A percentile compares a stretch with the other conserved stretches of the same genome.
Evolutionary conservation across 1,140 invertebrate genomes (phyloP).

Genomic region (Pseudomyrmex sp.): DNA sequence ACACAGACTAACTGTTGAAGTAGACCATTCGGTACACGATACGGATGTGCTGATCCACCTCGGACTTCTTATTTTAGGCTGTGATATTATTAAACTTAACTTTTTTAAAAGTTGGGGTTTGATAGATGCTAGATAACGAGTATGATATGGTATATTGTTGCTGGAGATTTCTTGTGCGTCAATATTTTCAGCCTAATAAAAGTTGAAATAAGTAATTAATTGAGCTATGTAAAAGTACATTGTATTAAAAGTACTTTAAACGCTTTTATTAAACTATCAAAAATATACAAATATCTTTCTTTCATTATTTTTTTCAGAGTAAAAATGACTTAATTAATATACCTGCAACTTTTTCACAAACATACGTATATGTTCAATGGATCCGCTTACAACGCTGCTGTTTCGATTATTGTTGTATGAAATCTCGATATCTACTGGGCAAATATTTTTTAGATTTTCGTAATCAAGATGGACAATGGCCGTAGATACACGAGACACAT

Average conservation of each 20-base stretch:
- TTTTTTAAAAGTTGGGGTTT: conserved; percentile 90
- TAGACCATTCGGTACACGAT: conserved; percentile 90
- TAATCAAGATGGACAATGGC: conserved; percentile 90
- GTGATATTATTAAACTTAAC: conserved; percentile 89
- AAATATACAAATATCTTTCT: no score
- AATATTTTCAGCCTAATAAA: conserved; percentile 88
- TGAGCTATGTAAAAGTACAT: not conserved
- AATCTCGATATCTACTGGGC: conserved; percentile 87
- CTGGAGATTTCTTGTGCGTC: conserved; percentile 93
- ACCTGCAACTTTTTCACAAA: conserved; percentile 84
- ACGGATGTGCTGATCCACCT: conserved; percentile 96
- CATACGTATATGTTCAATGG: conserved; percentile 83
- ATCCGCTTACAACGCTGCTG: conserved; percentile 90
- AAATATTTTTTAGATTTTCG: conserved; percentile 83
- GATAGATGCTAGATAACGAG: conserved; percentile 87
- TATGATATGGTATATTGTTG: conserved; percentile 90
- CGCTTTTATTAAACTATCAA: no score
- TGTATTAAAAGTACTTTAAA: no score
- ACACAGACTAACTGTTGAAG: conserved; percentile 88
- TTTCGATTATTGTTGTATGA: conserved; percentile 91
- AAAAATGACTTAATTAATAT: not conserved
- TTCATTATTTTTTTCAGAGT: no score
- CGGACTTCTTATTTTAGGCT: conserved; percentile 89
- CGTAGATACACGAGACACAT: conserved; percentile 92
- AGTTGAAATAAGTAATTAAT: not conserved